Evolutionary conservation across 2,797 vertebrate species (phyloP), one percentile per base, ranked within the genome.

Genomic region (Galago senegalensis): DNA sequence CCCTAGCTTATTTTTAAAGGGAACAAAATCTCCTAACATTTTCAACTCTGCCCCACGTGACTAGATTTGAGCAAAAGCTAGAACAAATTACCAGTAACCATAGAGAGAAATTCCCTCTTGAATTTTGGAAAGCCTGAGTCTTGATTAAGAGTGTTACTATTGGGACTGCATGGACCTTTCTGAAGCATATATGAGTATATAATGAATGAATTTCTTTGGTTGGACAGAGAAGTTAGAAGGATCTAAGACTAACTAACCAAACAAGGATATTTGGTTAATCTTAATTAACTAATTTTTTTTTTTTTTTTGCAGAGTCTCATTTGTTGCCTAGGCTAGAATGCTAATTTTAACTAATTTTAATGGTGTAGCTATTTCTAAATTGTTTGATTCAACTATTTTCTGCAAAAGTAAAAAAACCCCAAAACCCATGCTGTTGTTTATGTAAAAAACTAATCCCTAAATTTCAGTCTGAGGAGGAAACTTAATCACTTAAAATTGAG

Each of bases 41-140:
- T 81, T 77, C 43, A 93, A 76, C 21, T 83, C 53, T 89, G 37
- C 29, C 27, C 25, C 70, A 76, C 14, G 49, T 58, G 81, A 58
- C 53, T 83, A 75, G 53, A 91, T 89, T 84, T 70, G 63, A n/a
- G 60, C 16, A 82, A 94, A 96, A 90, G 25, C 18, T 46, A 82
- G 25, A 93, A 81, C 58, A 87, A 97, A 90, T 92, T 56, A 94
- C 49, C 23, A 79, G 61, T 90, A 89, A 86, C 76, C 76, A 84
- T 43, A 95, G 80, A 81, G 79, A 95, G 84, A 87, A 87, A 90
- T 87, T 93, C 43, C 81, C 81, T 23, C 73, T 93, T 92, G 75
- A 86, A 85, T 93, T 87, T 69, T 73, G 73, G 81, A 96, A 95
- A 92, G 34, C 2, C 7, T 14, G 60, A 61, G 49, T 72, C 31